These are phyloP conservation scores for Graphium colonna DNA, from an alignment of 2,888 invertebrate genomes.

Conservation along the genomic window DNA sequence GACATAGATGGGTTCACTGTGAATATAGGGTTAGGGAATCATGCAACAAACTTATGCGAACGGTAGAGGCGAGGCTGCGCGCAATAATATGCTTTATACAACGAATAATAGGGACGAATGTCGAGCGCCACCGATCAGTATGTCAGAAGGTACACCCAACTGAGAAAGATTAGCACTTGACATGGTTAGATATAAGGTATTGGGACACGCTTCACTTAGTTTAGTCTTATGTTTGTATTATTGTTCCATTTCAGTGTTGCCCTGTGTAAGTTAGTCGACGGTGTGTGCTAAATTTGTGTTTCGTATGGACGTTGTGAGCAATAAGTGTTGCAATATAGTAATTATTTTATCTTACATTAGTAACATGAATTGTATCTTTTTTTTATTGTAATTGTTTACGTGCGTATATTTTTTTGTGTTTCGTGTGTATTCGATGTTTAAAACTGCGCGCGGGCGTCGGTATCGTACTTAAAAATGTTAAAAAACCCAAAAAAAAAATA, in stretches of 20 bases:
- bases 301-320: slow-evolving; percentile 54
- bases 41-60: slow-evolving; percentile 14
- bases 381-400: slow-evolving; percentile 28
- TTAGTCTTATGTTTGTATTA: slow-evolving; percentile 47
- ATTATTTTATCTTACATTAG: slow-evolving; percentile 37
- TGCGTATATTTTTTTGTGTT: slow-evolving; percentile 20
- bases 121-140: slow-evolving; percentile 6
- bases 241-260: slow-evolving; percentile 53
- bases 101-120: slow-evolving; percentile 41
- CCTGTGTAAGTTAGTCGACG: slow-evolving; percentile 38
- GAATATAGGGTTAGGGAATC: slow-evolving; percentile 33
- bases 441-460: slow-evolving; percentile 40
- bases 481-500: background rate
- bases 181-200: background rate
- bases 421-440: slow-evolving; percentile 25
- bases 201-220: slow-evolving; percentile 2
- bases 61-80: slow-evolving; percentile 24
- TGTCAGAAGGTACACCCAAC: background rate
- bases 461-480: slow-evolving; percentile 41
- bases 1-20: slow-evolving; percentile 39
- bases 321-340: slow-evolving; percentile 61
- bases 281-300: slow-evolving; percentile 57
- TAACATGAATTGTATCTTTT: slow-evolving; percentile 45
- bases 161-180: background rate
- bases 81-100: slow-evolving; percentile 41